phyloP scores from a whole-genome alignment of 1,140 invertebrate genomes.

The Muscidifurax raptorellus region DNA sequence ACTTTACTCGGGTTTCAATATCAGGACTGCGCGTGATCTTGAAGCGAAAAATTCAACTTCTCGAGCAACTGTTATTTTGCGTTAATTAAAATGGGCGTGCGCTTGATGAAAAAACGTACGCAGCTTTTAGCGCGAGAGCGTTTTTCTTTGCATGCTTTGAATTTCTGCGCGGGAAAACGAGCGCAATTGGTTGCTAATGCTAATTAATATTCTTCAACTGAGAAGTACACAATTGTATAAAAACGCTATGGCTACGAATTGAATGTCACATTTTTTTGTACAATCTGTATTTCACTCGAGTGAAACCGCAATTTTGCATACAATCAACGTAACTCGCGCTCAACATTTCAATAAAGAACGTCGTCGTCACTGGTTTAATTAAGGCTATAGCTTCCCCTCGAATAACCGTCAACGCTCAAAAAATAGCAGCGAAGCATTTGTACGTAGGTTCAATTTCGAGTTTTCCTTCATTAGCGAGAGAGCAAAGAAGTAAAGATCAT shows the following conservation, averaged over 20 bases:
- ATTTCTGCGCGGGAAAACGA: too few species aligned
- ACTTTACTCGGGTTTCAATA: background rate
- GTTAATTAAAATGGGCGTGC: background rate
- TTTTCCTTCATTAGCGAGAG: conserved; percentile 48
- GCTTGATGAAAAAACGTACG: background rate
- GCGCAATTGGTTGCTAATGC: too few species aligned
- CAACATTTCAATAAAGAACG: background rate
- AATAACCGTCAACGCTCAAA: too few species aligned
- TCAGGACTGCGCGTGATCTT: background rate
- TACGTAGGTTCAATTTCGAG: background rate
- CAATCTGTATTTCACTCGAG: too few species aligned
- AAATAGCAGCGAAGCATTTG: too few species aligned
- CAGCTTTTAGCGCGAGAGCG: too few species aligned
- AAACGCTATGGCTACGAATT: too few species aligned
- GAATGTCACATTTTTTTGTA: background rate
- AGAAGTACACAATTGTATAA: too few species aligned
- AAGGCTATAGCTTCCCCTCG: background rate
- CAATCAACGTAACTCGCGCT: background rate
- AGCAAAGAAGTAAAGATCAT: conserved; percentile 6
- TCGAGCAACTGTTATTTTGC: background rate
- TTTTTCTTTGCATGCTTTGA: too few species aligned
- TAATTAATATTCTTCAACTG: too few species aligned
- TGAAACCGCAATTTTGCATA: background rate
- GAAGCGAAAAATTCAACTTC: background rate
- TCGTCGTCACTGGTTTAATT: background rate